These are phyloP conservation scores for Ditula angustiorana DNA, from an alignment of 2,888 invertebrate genomes.

Conservation along the genomic window DNA sequence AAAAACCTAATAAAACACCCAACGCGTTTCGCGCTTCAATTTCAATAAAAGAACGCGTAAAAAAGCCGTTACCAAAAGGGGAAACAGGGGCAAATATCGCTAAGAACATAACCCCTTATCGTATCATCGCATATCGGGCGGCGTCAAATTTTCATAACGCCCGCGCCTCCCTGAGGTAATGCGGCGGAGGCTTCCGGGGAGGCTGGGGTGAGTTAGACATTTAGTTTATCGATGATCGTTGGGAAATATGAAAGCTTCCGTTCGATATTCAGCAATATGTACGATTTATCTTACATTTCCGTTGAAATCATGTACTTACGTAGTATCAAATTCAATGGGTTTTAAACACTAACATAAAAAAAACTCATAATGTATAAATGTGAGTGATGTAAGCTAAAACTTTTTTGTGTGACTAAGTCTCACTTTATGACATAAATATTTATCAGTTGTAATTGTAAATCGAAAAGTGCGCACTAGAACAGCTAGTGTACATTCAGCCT, in stretches of 20 bases:
- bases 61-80: constrained; percentile 36
- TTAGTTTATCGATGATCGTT: constrained; percentile 75
- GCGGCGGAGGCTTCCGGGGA: constrained; percentile 48
- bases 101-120: constrained; percentile 55
- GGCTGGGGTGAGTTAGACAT: constrained; percentile 43
- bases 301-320: too few relatives aligned
- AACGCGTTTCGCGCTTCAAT: constrained; percentile 34
- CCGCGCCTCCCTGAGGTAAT: constrained; percentile 66
- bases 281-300: too few relatives aligned
- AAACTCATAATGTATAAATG: too few relatives aligned
- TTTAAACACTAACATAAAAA: too few relatives aligned
- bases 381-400: too few relatives aligned
- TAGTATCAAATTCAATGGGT: too few relatives aligned
- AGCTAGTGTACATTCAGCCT: too few relatives aligned
- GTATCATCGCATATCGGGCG: constrained; percentile 78
- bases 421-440: too few relatives aligned
- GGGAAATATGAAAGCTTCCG: constrained; percentile 52
- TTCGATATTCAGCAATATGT: constrained; percentile 39
- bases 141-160: constrained; percentile 80
- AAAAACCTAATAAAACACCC: constrained; percentile 19
- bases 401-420: too few relatives aligned
- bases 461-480: too few relatives aligned
- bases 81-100: constrained; percentile 59
- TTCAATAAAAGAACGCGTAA: constrained; percentile 33
- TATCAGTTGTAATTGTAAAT: too few relatives aligned